phyloP scores from a whole-genome alignment of 1,140 invertebrate genomes.

The Meloidogyne hapla region DNA sequence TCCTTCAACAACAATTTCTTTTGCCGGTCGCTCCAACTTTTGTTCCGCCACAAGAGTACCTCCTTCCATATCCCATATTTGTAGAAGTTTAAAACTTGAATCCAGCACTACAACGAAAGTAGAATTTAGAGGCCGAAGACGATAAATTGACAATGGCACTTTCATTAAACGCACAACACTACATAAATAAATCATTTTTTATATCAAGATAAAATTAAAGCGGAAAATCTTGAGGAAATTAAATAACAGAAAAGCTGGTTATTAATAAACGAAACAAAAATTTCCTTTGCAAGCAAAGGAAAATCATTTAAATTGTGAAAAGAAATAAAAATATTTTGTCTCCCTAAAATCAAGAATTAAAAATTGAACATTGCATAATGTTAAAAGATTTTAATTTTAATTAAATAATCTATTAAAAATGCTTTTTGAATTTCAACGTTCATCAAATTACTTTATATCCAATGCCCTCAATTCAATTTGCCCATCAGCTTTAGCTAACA shows the following conservation, averaged over 20 bases:
- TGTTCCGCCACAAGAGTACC: background rate
- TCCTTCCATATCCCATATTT: background rate
- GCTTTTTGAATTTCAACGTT: no score
- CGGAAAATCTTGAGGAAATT: no score
- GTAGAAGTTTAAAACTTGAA: background rate
- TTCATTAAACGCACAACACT: background rate
- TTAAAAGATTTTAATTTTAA: no score
- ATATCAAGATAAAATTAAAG: background rate
- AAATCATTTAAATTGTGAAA: no score
- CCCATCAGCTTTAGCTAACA: slow-evolving; percentile 19
- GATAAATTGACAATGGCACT: slow-evolving; percentile 10
- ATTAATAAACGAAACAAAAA: no score
- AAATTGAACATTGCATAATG: no score
- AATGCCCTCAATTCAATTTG: slow-evolving; percentile 7
- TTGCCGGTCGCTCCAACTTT: background rate
- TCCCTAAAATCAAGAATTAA: no score
- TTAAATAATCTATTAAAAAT: no score
- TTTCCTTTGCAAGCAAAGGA: no score
- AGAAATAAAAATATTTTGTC: no score
- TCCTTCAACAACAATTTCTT: slow-evolving; percentile 22
- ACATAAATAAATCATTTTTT: background rate
- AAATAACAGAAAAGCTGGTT: no score
- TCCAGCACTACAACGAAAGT: slow-evolving; percentile 8
- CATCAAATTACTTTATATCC: no score
- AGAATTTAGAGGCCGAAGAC: slow-evolving; percentile 18